phyloP scores from a whole-genome alignment of 2,888 invertebrate genomes.

The Himalopsyche tibetana region DNA sequence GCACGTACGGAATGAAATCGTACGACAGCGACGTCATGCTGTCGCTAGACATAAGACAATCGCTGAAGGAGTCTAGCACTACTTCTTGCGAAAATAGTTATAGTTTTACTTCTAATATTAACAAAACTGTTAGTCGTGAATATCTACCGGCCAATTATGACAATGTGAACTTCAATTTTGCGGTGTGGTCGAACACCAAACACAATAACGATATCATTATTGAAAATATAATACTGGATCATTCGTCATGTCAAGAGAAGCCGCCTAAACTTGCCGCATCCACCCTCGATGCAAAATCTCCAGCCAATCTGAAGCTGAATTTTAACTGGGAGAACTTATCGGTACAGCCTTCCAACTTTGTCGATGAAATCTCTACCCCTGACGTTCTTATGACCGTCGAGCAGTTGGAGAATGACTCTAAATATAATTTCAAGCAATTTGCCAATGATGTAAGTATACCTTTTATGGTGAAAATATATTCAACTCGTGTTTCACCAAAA shows the following conservation, averaged over 20 bases:
- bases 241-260: neutral
- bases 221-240: constrained; percentile 49
- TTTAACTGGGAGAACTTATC: constrained; percentile 29
- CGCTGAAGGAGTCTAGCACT: neutral
- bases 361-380: constrained; percentile 72
- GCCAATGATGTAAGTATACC: constrained; percentile 51
- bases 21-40: constrained; percentile 44
- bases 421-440: constrained; percentile 66
- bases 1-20: neutral
- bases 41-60: neutral
- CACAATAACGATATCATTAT: constrained; percentile 55
- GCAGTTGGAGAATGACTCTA: constrained; percentile 72
- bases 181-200: constrained; percentile 46
- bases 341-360: neutral
- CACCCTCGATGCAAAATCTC: neutral
- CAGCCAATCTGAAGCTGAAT: constrained; percentile 41
- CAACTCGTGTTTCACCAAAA: too few relatives aligned
- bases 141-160: constrained; percentile 34
- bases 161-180: constrained; percentile 32
- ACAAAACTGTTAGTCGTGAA: constrained; percentile 4
- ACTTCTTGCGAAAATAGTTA: neutral
- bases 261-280: neutral
- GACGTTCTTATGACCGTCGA: constrained; percentile 74
- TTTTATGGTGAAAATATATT: too few relatives aligned
- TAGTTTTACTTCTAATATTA: constrained; percentile 18